Evolutionary conservation across 2,888 invertebrate genomes (phyloP).

Genomic region (Noctua pronuba): DNA sequence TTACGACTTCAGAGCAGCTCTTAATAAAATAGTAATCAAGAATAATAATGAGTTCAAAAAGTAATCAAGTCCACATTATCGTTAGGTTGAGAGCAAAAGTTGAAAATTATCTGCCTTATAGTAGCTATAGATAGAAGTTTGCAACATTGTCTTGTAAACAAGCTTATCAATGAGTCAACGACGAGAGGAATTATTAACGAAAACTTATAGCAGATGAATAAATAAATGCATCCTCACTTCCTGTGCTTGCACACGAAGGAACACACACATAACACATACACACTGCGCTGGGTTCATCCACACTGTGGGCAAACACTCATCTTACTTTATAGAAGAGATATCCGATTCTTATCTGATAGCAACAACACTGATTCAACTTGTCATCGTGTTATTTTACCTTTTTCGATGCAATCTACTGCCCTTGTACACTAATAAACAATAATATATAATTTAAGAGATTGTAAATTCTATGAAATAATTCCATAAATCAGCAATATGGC

Average conservation of each 20-base stretch:
- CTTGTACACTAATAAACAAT: slow-evolving; percentile 34
- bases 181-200: slow-evolving; percentile 55
- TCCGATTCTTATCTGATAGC: slow-evolving; percentile 55
- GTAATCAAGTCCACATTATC: slow-evolving; percentile 10
- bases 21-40: slow-evolving; percentile 25
- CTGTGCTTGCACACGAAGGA: slow-evolving; percentile 50
- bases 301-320: slow-evolving; percentile 46
- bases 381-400: slow-evolving; percentile 19
- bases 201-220: slow-evolving; percentile 66
- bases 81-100: slow-evolving; percentile 8
- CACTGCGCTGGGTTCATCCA: slow-evolving; percentile 43
- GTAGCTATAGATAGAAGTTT: slow-evolving; percentile 21
- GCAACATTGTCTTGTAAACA: slow-evolving; percentile 58
- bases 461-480: slow-evolving; percentile 42
- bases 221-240: slow-evolving; percentile 66
- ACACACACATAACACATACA: slow-evolving; percentile 12
- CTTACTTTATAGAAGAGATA: slow-evolving; percentile 38
- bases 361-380: slow-evolving; percentile 43
- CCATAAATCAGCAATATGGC: slow-evolving; percentile 54
- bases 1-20: slow-evolving; percentile 7
- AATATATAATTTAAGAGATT: slow-evolving; percentile 43
- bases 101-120: slow-evolving; percentile 24
- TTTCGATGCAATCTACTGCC: slow-evolving; percentile 28
- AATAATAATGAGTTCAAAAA: slow-evolving; percentile 19
- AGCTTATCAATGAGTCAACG: slow-evolving; percentile 59